Conservation (phyloP, 2,113 vertebrate genomes). For the Protobothrops mucrosquamatus region DNA sequence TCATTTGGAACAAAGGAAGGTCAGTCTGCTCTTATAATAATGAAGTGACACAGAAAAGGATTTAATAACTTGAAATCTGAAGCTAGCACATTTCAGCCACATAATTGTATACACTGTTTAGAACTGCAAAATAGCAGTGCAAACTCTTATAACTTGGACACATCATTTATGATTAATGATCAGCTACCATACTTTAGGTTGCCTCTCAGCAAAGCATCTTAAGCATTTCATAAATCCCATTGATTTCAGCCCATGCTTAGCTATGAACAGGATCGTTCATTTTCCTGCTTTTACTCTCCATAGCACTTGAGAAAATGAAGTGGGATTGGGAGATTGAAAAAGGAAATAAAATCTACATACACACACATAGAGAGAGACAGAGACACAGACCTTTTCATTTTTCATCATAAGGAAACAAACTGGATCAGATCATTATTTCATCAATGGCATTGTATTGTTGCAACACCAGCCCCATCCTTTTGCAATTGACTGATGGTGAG, state of each 20-base stretch:
- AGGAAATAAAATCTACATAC: not conserved
- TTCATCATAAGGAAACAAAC: not conserved
- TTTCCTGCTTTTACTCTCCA: not conserved
- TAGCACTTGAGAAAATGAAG: not conserved
- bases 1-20: not conserved
- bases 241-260: not conserved
- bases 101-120: not conserved
- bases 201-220: not conserved
- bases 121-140: not conserved
- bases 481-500: not conserved
- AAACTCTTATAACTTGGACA: not conserved
- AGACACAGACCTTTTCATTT: not conserved
- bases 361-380: not conserved
- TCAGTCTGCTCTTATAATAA: constrained; percentile 21
- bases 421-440: not conserved
- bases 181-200: not conserved
- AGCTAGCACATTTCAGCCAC: not conserved
- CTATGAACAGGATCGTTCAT: not conserved
- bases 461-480: not conserved
- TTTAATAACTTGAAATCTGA: not conserved
- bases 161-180: not conserved
- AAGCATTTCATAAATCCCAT: not conserved
- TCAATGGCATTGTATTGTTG: not conserved
- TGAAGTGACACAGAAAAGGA: constrained; percentile 12
- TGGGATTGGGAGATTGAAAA: not conserved